phyloP scores from a whole-genome alignment of 2,113 vertebrate species.

The Cyrtonyx montezumae region DNA sequence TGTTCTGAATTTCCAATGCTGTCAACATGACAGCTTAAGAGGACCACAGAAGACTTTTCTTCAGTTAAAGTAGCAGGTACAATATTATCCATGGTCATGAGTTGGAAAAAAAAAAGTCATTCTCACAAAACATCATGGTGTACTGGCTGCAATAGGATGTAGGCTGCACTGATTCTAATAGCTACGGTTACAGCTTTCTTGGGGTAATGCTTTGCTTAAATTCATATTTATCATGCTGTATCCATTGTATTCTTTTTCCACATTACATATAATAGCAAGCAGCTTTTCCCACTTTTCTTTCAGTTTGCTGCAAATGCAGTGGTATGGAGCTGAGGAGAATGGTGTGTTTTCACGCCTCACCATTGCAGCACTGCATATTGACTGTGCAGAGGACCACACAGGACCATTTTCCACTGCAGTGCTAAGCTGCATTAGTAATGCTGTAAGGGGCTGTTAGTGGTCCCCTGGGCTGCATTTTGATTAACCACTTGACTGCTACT shows the following conservation, averaged over 20 bases:
- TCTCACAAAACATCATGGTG: background rate
- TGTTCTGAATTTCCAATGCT: background rate
- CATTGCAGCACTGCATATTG: background rate
- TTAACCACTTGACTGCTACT: conserved; percentile 51
- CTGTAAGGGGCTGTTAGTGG: conserved; percentile 28
- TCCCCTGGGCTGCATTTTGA: conserved; percentile 54
- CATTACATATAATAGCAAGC: background rate
- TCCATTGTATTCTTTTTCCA: background rate
- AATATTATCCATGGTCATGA: background rate
- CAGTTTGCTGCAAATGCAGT: background rate
- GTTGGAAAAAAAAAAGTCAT: background rate
- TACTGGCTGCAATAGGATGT: background rate
- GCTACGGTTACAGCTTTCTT: background rate
- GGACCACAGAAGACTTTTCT: background rate
- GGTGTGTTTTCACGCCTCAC: background rate
- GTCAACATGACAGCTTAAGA: background rate
- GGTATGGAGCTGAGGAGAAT: background rate
- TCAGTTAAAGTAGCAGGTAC: fast-evolving
- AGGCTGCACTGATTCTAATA: background rate
- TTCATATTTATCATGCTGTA: background rate
- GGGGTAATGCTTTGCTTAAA: background rate
- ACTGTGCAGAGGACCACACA: background rate
- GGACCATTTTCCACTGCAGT: conserved; percentile 12
- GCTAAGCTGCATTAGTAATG: conserved; percentile 13
- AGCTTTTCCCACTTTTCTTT: background rate